Evolutionary conservation across 2,113 vertebrate genomes (phyloP), one percentile per base, ranked within the genome.

Genomic region (Pelvicachromis taeniatus): DNA sequence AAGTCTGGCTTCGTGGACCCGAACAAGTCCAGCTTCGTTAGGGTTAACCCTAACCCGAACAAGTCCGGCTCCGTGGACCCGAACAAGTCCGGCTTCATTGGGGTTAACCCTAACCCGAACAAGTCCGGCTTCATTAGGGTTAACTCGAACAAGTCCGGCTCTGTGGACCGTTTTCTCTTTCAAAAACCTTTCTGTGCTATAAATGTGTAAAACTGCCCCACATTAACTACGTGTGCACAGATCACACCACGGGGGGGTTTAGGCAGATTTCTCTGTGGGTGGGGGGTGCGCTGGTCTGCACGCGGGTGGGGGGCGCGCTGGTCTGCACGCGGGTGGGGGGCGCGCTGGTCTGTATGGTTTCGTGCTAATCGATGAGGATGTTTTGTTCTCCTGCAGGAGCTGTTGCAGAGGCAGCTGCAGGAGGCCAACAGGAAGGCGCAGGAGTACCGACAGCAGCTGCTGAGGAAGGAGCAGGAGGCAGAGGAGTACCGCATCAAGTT

Each of bases 381-480:
- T 4, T 17, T n/a, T 23, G 7, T 16, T 13, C 33, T 40, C 33
- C 75, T 61, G 1, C 87, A 96, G 93, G 97, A 97, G 83, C 23
- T 93, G 40, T 87, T 98, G 0, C 97, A 97, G 89, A 95, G 96
- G 88, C 97, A 96, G 88, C 92, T 98, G 77, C 95, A 91, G 31
- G 98, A 98, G 83, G 97, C 97, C 5, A 97, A 97, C 80, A 91
- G 94, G 31, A 95, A 96, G 63, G 98, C 97, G 0, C 96, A 96
- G 94, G 96, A 97, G 45, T 98, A 97, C 80, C 94, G 96, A 1
- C 95, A 96, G 90, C 98, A 97, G 96, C 96, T 99, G 29, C 31
- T 96, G 23, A 85, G 92, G 85, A 98, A 98, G 50, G 97, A 98
- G 90, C 97, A 95, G 82, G 98, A 98, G 80, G 98, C 98, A 0